Evolutionary conservation across 2,113 vertebrate species (phyloP).

Genomic region (Ailuropoda melanoleuca): DNA sequence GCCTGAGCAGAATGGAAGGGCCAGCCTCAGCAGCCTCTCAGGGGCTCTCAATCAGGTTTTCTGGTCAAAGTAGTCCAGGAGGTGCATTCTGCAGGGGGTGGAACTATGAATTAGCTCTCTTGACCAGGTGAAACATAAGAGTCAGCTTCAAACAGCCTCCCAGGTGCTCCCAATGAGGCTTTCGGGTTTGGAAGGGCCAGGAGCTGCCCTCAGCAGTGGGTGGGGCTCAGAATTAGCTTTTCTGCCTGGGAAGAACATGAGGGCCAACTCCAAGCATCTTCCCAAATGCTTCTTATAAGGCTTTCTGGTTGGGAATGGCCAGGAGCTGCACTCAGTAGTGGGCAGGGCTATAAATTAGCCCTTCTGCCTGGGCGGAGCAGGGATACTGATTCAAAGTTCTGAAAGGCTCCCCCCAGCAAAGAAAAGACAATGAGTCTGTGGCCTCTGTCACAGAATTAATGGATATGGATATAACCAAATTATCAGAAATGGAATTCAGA

Average conservation of each 20-base stretch:
- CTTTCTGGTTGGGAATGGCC: not conserved
- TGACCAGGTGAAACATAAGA: not conserved
- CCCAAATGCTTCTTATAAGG: not conserved
- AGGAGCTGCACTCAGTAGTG: not conserved
- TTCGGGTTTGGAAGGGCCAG: not conserved
- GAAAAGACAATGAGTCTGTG: too few relatives aligned
- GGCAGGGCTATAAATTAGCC: not conserved
- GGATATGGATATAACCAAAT: too few relatives aligned
- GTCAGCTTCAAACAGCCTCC: not conserved
- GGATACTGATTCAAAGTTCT: not conserved
- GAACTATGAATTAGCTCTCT: not conserved
- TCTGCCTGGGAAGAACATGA: not conserved
- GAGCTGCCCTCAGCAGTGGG: not conserved
- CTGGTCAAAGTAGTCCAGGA: not conserved
- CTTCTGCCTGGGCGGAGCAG: rapidly evolving
- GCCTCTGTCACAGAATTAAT: too few relatives aligned
- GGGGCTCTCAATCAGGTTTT: not conserved
- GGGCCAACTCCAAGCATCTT: not conserved
- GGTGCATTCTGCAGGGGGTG: not conserved
- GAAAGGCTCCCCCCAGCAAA: too few relatives aligned
- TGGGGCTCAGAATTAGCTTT: not conserved
- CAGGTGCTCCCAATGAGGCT: not conserved
- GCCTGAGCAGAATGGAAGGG: not conserved
- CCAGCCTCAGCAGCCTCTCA: not conserved
- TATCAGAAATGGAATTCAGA: too few relatives aligned